Conservation (phyloP, 1,140 invertebrate genomes). For the Gonioctena quinquepunctata region DNA sequence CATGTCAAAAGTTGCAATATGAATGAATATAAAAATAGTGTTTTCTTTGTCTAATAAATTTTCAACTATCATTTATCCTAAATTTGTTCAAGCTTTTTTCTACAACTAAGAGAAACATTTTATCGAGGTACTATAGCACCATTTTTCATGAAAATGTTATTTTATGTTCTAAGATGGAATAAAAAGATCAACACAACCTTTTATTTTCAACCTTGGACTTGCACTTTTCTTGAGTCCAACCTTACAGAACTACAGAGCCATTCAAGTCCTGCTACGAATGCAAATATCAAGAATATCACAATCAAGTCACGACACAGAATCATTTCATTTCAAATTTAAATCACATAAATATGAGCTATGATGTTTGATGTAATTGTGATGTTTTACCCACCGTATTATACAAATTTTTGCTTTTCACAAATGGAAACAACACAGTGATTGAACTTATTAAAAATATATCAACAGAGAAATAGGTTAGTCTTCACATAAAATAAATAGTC, state of each 20-base stretch:
- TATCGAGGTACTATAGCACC: not conserved
- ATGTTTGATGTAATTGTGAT: not conserved
- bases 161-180: not conserved
- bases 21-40: slow-evolving; percentile 9
- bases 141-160: too few species aligned
- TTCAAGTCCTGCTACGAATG: not conserved
- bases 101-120: not conserved
- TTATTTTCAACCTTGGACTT: not conserved
- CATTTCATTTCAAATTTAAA: too few species aligned
- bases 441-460: not conserved
- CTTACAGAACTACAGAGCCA: not conserved
- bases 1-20: not conserved
- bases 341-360: not conserved
- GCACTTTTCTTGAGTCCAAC: not conserved
- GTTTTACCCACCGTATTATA: too few species aligned
- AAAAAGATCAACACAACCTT: not conserved
- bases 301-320: not conserved
- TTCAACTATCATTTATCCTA: not conserved
- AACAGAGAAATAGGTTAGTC: not conserved
- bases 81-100: not conserved
- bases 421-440: not conserved
- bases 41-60: slow-evolving; percentile 1
- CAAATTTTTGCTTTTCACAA: not conserved
- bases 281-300: not conserved
- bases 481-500: not conserved